A percentile compares a stretch with the other conserved stretches of the same genome.
These are phyloP conservation scores for Lomographa bimaculata DNA, from an alignment of 2,888 invertebrate genomes.

Conservation along the genomic window DNA sequence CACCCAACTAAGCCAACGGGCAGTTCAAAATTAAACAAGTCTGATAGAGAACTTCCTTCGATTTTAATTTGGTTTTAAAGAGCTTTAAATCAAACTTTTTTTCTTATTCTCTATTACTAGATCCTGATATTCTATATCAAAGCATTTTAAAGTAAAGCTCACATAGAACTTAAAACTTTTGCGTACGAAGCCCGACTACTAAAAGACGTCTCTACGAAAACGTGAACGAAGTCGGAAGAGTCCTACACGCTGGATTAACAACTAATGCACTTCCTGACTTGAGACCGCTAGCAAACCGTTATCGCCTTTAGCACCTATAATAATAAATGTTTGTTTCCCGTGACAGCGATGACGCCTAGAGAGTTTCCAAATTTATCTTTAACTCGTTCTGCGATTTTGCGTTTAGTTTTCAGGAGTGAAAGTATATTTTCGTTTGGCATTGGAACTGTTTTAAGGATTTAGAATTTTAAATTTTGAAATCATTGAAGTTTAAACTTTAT, in stretches of 20 bases:
- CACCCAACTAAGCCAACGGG: no score
- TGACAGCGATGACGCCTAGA: neutral
- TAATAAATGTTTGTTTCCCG: neutral
- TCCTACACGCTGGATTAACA: conserved; percentile 15
- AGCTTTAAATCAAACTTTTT: no score
- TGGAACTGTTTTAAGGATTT: no score
- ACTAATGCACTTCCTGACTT: conserved; percentile 14
- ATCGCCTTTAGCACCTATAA: neutral
- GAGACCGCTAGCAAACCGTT: conserved; percentile 1
- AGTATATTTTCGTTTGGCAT: neutral
- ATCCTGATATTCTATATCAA: neutral
- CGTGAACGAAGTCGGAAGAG: conserved; percentile 11
- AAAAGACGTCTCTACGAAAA: conserved; percentile 10
- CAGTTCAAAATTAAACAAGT: no score
- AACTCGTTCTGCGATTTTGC: neutral
- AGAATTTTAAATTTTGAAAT: no score
- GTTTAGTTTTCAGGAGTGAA: neutral
- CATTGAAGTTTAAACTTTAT: no score
- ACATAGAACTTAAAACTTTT: conserved; percentile 16
- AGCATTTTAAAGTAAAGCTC: conserved; percentile 7
- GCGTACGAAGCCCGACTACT: neutral
- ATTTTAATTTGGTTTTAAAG: no score
- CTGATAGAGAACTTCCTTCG: no score
- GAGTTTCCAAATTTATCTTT: neutral
- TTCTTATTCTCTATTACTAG: no score